A percentile compares a stretch with the other conserved stretches of the same genome.
phyloP scores from a whole-genome alignment of 2,113 vertebrate species.

The Lutjanus erythropterus region DNA sequence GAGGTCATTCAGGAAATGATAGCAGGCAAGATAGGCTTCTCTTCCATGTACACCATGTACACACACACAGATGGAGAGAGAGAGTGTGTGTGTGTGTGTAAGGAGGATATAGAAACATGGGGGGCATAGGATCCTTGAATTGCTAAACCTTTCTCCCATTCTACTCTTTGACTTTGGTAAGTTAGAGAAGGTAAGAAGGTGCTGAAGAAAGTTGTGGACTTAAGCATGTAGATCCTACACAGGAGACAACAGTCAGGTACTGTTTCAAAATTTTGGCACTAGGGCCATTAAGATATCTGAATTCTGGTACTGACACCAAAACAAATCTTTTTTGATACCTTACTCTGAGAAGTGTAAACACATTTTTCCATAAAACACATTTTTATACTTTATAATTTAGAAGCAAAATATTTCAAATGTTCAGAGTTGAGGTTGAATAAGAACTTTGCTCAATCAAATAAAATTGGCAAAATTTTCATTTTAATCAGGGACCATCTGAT shows the following conservation, averaged over 20 bases:
- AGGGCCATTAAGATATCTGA: not conserved
- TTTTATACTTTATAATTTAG: too few relatives aligned
- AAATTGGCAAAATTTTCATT: too few relatives aligned
- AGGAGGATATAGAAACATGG: constrained; percentile 69
- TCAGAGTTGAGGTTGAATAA: too few relatives aligned
- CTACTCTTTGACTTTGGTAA: constrained; percentile 81
- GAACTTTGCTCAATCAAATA: too few relatives aligned
- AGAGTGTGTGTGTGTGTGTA: constrained; percentile 53
- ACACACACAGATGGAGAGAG: constrained; percentile 47
- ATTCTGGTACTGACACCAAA: constrained; percentile 2
- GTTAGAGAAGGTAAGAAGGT: constrained; percentile 55
- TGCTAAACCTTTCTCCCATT: constrained; percentile 62
- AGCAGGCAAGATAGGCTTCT: constrained; percentile 84
- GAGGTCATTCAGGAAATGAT: constrained; percentile 90
- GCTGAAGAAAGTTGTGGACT: constrained; percentile 27
- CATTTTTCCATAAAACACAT: too few relatives aligned
- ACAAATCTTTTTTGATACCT: not conserved
- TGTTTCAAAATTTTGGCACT: not conserved
- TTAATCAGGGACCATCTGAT: too few relatives aligned
- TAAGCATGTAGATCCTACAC: not conserved
- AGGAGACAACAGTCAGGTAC: not conserved
- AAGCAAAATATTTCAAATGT: too few relatives aligned
- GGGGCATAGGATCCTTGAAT: constrained; percentile 73
- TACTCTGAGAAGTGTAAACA: too few relatives aligned
- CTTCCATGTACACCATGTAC: constrained; percentile 68